Conservation (phyloP, 2,888 invertebrate species). For the Torymus auratus region DNA sequence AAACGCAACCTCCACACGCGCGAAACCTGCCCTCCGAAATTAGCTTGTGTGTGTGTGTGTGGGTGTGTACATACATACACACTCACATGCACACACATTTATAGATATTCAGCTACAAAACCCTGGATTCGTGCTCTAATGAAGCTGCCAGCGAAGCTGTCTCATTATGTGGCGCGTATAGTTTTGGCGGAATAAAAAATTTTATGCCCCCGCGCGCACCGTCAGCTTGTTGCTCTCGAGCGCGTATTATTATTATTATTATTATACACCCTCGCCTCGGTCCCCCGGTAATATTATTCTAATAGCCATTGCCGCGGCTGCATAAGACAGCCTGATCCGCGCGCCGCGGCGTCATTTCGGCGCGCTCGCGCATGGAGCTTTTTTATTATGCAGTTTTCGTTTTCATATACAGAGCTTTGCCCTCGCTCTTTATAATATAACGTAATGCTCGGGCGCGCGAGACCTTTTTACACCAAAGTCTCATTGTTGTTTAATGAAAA, state of each 20-base stretch:
- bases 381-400: conserved; percentile 53
- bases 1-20: too few species aligned
- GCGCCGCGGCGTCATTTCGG: conserved; percentile 27
- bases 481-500: conserved; percentile 49
- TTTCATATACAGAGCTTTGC: conserved; percentile 27
- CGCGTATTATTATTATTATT: conserved; percentile 13
- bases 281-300: conserved; percentile 59
- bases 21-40: too few species aligned
- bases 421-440: conserved; percentile 8
- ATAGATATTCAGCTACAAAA: too few species aligned
- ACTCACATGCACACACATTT: too few species aligned
- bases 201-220: conserved; percentile 38
- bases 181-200: conserved; percentile 47
- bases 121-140: conserved; percentile 36
- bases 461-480: conserved; percentile 15
- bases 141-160: conserved; percentile 36
- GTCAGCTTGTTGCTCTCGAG: conserved; percentile 38
- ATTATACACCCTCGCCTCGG: not conserved
- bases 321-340: conserved; percentile 61
- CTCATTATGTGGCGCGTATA: conserved; percentile 40
- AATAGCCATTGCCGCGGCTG: conserved; percentile 60
- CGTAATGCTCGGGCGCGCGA: not conserved
- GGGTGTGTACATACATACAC: too few species aligned
- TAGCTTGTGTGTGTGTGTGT: too few species aligned
- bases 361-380: not conserved